A percentile compares a stretch with the other conserved stretches of the same genome.
These are phyloP conservation scores for Cepaea nemoralis DNA, from an alignment of 1,140 invertebrate species.

Conservation along the genomic window DNA sequence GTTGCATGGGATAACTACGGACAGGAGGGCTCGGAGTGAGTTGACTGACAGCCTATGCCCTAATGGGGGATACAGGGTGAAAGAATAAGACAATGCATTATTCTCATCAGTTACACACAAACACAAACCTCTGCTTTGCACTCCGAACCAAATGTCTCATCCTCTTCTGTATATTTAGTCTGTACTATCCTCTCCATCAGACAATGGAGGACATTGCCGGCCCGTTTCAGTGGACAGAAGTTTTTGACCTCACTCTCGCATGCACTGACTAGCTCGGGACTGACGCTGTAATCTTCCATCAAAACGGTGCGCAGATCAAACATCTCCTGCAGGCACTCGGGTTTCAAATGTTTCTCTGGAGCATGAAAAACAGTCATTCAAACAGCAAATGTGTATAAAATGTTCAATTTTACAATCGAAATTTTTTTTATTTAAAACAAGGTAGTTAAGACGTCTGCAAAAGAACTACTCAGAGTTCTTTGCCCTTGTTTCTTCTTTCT, in stretches of 20 bases:
- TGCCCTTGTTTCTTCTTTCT: too few species aligned
- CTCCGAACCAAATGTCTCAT: constrained; percentile 41
- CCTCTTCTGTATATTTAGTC: background rate
- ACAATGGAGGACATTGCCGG: constrained; percentile 93
- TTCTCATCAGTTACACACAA: background rate
- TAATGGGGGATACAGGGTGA: too few species aligned
- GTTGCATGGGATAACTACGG: too few species aligned
- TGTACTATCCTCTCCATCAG: constrained; percentile 88
- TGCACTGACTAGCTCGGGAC: constrained; percentile 89
- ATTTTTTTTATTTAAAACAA: too few species aligned
- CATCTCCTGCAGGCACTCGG: constrained; percentile 86
- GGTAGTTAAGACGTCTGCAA: too few species aligned
- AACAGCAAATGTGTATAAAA: too few species aligned
- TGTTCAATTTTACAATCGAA: too few species aligned
- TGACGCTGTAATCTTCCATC: constrained; percentile 92
- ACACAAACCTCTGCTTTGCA: constrained; percentile 53
- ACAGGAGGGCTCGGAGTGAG: too few species aligned
- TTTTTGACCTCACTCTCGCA: constrained; percentile 84
- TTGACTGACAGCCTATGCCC: too few species aligned
- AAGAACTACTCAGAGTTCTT: too few species aligned
- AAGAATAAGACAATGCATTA: too few species aligned
- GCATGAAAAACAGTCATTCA: too few species aligned
- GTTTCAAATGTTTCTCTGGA: constrained; percentile 77
- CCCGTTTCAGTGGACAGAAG: constrained; percentile 78
- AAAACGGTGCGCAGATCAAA: constrained; percentile 89